Base-by-base conservation (phyloP, 2,888 invertebrate genomes). In the Monochamus alternatus region DNA sequence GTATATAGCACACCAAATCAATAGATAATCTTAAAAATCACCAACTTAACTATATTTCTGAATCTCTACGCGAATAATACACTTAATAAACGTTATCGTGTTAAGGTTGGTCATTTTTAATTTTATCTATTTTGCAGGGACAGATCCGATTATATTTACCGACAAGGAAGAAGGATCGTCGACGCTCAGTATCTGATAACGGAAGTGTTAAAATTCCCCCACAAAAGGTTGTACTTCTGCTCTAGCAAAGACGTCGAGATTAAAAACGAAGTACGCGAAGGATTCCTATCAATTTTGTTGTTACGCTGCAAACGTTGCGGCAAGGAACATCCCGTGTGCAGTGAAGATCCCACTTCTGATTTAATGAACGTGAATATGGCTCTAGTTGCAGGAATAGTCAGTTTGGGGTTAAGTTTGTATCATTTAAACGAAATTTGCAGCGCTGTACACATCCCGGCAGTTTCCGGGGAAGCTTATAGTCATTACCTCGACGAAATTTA, bases 391-490 rank as follows among this genome's bases (percentile, higher is more conserved):
- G 84, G 84, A 8, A 76, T 84, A 59, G 66, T 80, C 1, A 84
- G 84, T 74, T 76, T 82, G 22, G 81, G 83, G 7, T 70, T 83
- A 63, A 75, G 78, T 73, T 76, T 84, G 68, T 82, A 80, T 58
- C 80, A 82, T 22, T 64, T 84, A 62, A 83, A 82, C 67, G 84
- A 84, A 65, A 58, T 84, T 30, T 84, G 83, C 58, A 82, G 81
- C 64, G 75, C 82, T 12, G 58, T 84, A 55, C 84, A 82, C 31
- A 78, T 84, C 7, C 83, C 84, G 12, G 66, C 74, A 0, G 69
- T 84, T 10, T 78, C 80, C 0, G 80, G 79, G 5, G 76, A 77
- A n/a, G 74, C 78, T 69, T 84, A 79, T 52, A 76, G 79, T 32
- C 58, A 73, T 38, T 84, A 82, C 65, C 66, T 80, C 22, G 77